A percentile compares a stretch with the other conserved stretches of the same genome.
These are phyloP conservation scores for Lepus europaeus DNA, from an alignment of 2,113 vertebrate genomes.

Conservation along the genomic window DNA sequence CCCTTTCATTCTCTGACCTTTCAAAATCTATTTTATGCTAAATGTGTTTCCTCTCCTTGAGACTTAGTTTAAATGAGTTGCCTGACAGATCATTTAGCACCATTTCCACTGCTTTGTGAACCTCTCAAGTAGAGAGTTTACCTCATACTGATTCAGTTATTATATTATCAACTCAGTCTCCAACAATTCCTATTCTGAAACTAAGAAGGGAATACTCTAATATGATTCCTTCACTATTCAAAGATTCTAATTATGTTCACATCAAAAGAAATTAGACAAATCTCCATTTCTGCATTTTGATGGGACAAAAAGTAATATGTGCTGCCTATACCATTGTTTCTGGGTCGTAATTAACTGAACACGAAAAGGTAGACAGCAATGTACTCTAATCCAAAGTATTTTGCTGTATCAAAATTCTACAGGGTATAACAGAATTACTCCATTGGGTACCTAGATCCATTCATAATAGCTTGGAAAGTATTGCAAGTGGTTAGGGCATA, in stretches of 20 bases:
- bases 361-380: conserved; percentile 14
- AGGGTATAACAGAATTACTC: not conserved
- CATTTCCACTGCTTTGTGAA: not conserved
- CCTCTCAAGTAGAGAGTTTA: conserved; percentile 47
- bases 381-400: conserved; percentile 21
- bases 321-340: conserved; percentile 56
- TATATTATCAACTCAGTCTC: conserved; percentile 60
- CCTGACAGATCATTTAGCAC: conserved; percentile 65
- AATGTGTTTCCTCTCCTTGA: conserved; percentile 60
- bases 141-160: conserved; percentile 42
- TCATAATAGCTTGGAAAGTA: not conserved
- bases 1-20: conserved; percentile 70
- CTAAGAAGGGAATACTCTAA: not conserved
- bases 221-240: conserved; percentile 23
- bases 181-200: conserved; percentile 54
- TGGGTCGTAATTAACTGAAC: conserved; percentile 56
- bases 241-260: conserved; percentile 32
- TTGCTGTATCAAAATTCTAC: not conserved
- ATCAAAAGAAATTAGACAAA: conserved; percentile 49
- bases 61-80: conserved; percentile 62
- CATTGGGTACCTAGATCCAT: not conserved
- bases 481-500: not conserved
- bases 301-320: conserved; percentile 52
- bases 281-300: conserved; percentile 25
- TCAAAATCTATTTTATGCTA: conserved; percentile 74